A percentile compares a stretch with the other conserved stretches of the same genome.
These are phyloP conservation scores for Siniperca knerii DNA, from an alignment of 2,113 vertebrate genomes.

Conservation along the genomic window DNA sequence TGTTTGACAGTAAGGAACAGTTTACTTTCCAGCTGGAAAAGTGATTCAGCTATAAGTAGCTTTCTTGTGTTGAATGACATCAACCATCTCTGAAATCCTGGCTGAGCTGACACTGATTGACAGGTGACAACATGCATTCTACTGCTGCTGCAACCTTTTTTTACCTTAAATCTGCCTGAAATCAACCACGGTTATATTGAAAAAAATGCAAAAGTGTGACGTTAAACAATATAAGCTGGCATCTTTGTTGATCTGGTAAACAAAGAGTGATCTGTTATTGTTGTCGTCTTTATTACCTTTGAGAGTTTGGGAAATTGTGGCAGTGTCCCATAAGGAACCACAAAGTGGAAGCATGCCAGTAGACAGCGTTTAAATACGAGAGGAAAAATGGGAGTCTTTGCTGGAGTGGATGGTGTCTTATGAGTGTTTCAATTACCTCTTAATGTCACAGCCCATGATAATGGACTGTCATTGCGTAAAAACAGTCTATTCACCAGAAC, in stretches of 20 bases:
- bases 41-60: neutral
- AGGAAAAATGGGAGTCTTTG: neutral
- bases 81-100: slow-evolving; percentile 5
- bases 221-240: neutral
- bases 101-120: slow-evolving; percentile 20
- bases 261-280: slow-evolving; percentile 2
- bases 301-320: slow-evolving; percentile 1
- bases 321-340: neutral
- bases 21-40: no score
- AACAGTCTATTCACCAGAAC: neutral
- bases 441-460: neutral
- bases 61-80: neutral
- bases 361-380: neutral
- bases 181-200: neutral
- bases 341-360: neutral
- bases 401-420: neutral
- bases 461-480: slow-evolving; percentile 13
- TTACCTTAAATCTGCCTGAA: neutral
- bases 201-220: neutral
- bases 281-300: slow-evolving; percentile 24
- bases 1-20: neutral
- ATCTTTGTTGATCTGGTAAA: neutral
- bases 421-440: slow-evolving; percentile 9
- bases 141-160: neutral
- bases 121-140: slow-evolving; percentile 9